These are phyloP conservation scores for Arctopsyche grandis DNA, from an alignment of 1,140 invertebrate genomes.

Conservation along the genomic window DNA sequence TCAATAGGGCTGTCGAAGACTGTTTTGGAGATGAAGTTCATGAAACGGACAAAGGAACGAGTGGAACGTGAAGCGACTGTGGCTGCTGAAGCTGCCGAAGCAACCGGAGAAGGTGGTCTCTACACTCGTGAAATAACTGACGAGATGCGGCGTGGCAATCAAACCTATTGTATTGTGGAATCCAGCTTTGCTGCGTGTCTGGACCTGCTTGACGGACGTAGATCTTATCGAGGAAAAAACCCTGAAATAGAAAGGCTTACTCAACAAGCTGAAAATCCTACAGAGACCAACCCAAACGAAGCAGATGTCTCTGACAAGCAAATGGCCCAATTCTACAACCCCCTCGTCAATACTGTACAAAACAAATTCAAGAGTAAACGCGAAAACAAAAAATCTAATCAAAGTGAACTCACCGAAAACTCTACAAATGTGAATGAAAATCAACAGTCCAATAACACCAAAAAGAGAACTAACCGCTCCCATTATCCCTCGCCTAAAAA, in stretches of 20 bases:
- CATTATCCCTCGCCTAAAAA: too few species aligned
- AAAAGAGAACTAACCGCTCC: constrained; percentile 36
- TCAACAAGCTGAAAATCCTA: constrained; percentile 65
- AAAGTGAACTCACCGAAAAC: constrained; percentile 26
- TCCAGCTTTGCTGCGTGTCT: constrained; percentile 81
- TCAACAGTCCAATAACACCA: constrained; percentile 11
- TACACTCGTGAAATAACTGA: constrained; percentile 74
- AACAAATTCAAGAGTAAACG: constrained; percentile 46
- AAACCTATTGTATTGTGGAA: constrained; percentile 73
- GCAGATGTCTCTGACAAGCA: constrained; percentile 77
- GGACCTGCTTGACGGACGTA: constrained; percentile 79
- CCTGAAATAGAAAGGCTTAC: constrained; percentile 84
- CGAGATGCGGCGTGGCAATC: constrained; percentile 68
- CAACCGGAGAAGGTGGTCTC: constrained; percentile 73
- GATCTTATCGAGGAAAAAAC: constrained; percentile 91
- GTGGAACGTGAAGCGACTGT: constrained; percentile 80
- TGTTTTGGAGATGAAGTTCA: constrained; percentile 86
- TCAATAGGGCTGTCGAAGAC: constrained; percentile 70
- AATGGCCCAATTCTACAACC: constrained; percentile 68
- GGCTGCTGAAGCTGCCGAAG: constrained; percentile 26
- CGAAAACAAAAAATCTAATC: constrained; percentile 19
- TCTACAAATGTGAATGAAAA: background rate
- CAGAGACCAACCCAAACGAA: constrained; percentile 59
- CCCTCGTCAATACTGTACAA: constrained; percentile 46
- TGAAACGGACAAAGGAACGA: constrained; percentile 88